phyloP scores from a whole-genome alignment of 1,140 invertebrate species.

The Drosophila asahinai region DNA sequence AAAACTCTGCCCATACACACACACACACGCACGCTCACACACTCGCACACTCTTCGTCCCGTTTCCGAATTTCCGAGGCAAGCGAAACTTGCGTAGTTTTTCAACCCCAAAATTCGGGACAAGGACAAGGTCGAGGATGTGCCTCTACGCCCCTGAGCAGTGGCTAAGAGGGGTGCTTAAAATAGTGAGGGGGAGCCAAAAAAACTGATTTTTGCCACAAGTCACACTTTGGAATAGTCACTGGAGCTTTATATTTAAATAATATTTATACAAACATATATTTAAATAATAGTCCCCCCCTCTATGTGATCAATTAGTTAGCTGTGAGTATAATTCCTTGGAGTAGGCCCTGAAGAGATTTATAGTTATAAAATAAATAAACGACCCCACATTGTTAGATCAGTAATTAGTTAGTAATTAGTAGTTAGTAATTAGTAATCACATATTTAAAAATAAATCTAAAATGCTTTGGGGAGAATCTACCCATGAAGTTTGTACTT shows the following conservation, averaged over 20 bases:
- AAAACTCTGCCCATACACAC: conserved; percentile 27
- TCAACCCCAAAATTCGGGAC: conserved; percentile 65
- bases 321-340: no score
- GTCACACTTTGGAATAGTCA: not conserved
- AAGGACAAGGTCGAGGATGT: conserved; percentile 54
- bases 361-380: no score
- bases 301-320: not conserved
- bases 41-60: conserved; percentile 36
- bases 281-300: no score
- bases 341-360: no score
- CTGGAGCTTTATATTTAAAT: not conserved
- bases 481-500: no score
- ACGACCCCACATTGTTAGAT: no score
- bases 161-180: not conserved
- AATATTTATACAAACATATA: no score
- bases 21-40: conserved; percentile 3
- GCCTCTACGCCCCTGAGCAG: conserved; percentile 28
- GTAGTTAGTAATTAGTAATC: no score
- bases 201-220: no score
- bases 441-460: no score
- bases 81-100: conserved; percentile 48
- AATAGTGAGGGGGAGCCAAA: not conserved
- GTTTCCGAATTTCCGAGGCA: conserved; percentile 53
- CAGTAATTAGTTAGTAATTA: no score
- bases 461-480: no score